Evolutionary conservation across 2,113 vertebrate species (phyloP), one percentile per base, ranked within the genome.

Genomic region (Anolis carolinensis): DNA sequence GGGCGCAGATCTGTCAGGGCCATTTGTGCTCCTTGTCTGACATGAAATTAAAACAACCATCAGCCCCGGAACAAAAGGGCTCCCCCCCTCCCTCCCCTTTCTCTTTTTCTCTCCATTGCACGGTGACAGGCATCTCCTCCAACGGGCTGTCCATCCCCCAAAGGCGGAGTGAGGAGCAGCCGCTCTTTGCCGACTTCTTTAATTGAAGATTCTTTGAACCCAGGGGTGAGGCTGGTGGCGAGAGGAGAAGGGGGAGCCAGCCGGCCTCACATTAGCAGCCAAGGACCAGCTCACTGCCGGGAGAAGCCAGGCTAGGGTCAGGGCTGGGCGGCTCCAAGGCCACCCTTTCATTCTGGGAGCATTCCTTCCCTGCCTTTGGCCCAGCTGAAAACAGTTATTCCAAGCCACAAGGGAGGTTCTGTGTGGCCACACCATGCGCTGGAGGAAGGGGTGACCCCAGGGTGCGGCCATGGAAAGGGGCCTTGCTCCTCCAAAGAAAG

Each of bases 1-100:
- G 85, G 84, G 81, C 92, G 87, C 88, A 93, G 92, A 93, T 89
- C 74, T 93, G 71, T 94, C 93, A 95, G 77, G 85, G 90, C 86
- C 76, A 94, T 93, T 93, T 93, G 93, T 93, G 91, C 89, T 90
- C 91, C 93, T 94, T 90, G 92, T 93, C 92, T 81, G 86, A 92
- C 91, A 91, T 89, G 92, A 91, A 91, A 93, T 93, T 94, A 93
- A 93, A 95, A 92, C 90, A 95, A 92, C 89, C 91, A 93, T 75
- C 91, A 84, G 62, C 90, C 90, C 88, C 82, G 81, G 86, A 90
- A 93, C 67, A 93, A 89, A 94, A 91, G 92, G 81, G 84, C 95
- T 91, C 90, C 65, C 87, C 89, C 83, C 59, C 91, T 81, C 87
- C 80, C 87, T 79, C 77, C 74, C 63, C 30, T 89, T 72, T 14